phyloP scores from a whole-genome alignment of 2,888 invertebrate genomes.

The Cryptus viduatorius region DNA sequence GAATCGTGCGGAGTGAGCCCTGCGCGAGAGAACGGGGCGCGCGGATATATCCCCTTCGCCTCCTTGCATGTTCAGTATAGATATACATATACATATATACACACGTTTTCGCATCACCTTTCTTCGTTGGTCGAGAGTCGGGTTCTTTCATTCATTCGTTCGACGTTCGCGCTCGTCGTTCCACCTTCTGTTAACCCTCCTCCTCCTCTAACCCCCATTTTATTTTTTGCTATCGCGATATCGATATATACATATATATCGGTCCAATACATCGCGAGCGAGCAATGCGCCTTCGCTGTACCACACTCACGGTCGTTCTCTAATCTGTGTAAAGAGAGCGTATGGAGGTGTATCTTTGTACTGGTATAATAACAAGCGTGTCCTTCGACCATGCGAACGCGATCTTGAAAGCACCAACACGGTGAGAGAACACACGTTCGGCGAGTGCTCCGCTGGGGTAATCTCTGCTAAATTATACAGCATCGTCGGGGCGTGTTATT shows the following conservation, averaged over 20 bases:
- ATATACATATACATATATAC: slow-evolving; percentile 8
- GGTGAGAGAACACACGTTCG: slow-evolving; percentile 15
- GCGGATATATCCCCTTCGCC: slow-evolving; percentile 76
- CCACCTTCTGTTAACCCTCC: slow-evolving; percentile 8
- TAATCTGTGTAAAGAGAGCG: slow-evolving; percentile 32
- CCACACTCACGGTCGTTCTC: background rate
- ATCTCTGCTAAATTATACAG: slow-evolving; percentile 70
- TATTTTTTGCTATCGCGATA: slow-evolving; percentile 54
- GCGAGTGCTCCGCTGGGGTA: slow-evolving; percentile 43
- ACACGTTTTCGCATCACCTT: slow-evolving; percentile 24
- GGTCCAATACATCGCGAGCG: slow-evolving; percentile 35
- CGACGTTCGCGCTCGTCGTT: slow-evolving; percentile 27
- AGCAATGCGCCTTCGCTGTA: slow-evolving; percentile 22
- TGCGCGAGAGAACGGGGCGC: slow-evolving; percentile 43
- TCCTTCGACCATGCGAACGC: slow-evolving; percentile 48
- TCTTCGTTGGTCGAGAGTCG: slow-evolving; percentile 67
- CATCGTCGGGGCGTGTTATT: slow-evolving; percentile 76
- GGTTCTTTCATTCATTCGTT: slow-evolving; percentile 64
- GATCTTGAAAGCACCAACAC: slow-evolving; percentile 36
- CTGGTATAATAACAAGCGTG: slow-evolving; percentile 48
- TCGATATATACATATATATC: slow-evolving; percentile 57
- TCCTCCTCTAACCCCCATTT: background rate
- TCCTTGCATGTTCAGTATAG: slow-evolving; percentile 76
- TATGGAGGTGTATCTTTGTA: slow-evolving; percentile 30
- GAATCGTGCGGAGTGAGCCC: slow-evolving; percentile 76